A percentile compares a stretch with the other conserved stretches of the same genome.
Evolutionary conservation across 92 coral and sea anemone genomes (phyloP).

Genomic region (Palythoa grandiflora): DNA sequence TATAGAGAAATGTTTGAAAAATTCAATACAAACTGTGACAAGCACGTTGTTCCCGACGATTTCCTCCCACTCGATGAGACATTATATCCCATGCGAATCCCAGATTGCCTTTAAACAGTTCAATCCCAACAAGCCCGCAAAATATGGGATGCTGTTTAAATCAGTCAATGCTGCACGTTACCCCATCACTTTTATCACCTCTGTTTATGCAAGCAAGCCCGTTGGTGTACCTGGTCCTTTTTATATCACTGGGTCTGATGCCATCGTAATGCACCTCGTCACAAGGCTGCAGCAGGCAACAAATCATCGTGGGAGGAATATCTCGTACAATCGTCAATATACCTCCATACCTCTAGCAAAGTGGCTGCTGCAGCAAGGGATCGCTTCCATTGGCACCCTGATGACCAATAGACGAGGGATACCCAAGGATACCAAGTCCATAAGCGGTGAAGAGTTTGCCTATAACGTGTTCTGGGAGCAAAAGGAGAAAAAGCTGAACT

Average conservation of each 20-base stretch:
- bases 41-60: not conserved
- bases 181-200: not conserved
- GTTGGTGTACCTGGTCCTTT: constrained; percentile 3
- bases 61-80: constrained; percentile 15
- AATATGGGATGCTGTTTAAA: constrained; percentile 4
- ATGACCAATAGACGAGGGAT: constrained; percentile 1
- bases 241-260: constrained; percentile 18
- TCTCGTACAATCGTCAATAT: not conserved
- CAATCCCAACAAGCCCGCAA: constrained; percentile 14
- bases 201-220: constrained; percentile 7
- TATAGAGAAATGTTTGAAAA: not conserved
- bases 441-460: not conserved
- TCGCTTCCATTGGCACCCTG: too few relatives aligned
- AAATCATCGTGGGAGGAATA: not conserved
- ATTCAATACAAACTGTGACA: constrained; percentile 1
- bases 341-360: too few relatives aligned
- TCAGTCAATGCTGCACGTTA: not conserved
- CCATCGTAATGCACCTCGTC: not conserved
- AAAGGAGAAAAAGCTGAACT: constrained; percentile 18
- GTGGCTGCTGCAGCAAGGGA: too few relatives aligned
- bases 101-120: constrained; percentile 3
- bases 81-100: constrained; percentile 14
- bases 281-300: constrained; percentile 4
- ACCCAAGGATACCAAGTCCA: not conserved
- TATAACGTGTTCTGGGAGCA: not conserved